Evolutionary conservation across 2,888 invertebrate species (phyloP), one percentile per base, ranked within the genome.

Genomic region (Anodontia alba): DNA sequence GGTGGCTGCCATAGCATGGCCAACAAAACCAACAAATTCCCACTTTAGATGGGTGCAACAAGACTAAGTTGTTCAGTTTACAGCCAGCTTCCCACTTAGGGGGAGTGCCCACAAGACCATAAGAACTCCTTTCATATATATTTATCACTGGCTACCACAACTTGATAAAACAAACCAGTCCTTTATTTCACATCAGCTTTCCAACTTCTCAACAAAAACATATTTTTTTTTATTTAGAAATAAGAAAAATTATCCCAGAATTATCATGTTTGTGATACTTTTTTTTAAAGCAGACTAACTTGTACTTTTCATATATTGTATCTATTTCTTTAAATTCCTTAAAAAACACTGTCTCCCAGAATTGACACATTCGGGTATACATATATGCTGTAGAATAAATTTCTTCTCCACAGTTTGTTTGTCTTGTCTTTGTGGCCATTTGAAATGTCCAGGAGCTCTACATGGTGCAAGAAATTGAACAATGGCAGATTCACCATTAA

Each of bases 401-500:
- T 76, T 1, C 12, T 38, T 57, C 15, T 76, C 17, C 5, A 76
- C 51, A 43, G 31, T 66, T 51, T 76, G 76, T n/a, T 12, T 71
- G 33, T 76, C 76, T 57, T 42, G 36, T 62, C 76, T 31, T n/a
- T 29, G 17, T 66, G 76, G 76, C 76, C 76, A 76, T 7, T 8
- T 49, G 51, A 31, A 76, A 76, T 31, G 36, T 5, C 67, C 62
- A 8, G 62, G 62, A 26, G 31, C 36, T 36, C 75, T 67, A 51
- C 68, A 49, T 49, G 68, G 68, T 23, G 68, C 36, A 67, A 75
- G 49, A 51, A 75, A 75, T n/a, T 51, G 66, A n/a, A 75, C 75
- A 23, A 26, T 36, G 36, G 68, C 49, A 49, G 49, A 20, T 29
- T 75, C 62, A 31, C 26, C 62, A 62, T 36, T 36, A 29, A 36